These are phyloP conservation scores for Pipistrellus kuhlii DNA, from an alignment of 2,797 vertebrate genomes.

Conservation along the genomic window DNA sequence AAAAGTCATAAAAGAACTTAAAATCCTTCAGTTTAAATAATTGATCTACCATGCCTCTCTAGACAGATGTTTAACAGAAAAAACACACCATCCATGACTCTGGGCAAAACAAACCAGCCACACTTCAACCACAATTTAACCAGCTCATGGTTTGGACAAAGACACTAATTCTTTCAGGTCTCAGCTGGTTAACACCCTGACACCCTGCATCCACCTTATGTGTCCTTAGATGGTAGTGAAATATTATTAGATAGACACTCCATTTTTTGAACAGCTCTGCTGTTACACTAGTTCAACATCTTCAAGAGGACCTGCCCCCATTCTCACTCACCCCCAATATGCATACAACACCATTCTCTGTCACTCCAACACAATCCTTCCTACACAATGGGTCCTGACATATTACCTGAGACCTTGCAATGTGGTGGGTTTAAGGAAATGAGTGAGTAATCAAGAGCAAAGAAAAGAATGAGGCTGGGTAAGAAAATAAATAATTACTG, in stretches of 20 bases:
- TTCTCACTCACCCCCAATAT: neutral
- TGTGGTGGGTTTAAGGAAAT: neutral
- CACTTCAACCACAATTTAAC: neutral
- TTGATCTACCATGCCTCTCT: neutral
- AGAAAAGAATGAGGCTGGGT: neutral
- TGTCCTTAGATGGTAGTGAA: neutral
- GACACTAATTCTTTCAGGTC: neutral
- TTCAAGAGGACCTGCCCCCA: neutral
- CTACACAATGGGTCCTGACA: neutral
- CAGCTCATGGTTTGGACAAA: neutral
- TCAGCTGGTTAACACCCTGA: neutral
- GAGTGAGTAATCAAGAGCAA: neutral
- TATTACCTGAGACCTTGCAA: neutral
- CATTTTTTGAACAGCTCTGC: neutral
- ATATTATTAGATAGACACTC: neutral
- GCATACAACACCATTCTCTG: neutral
- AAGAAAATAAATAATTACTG: neutral
- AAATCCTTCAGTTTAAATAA: neutral
- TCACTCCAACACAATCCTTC: neutral
- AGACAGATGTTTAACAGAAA: slow-evolving; percentile 16
- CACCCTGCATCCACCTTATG: neutral
- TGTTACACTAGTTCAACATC: neutral
- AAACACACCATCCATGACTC: neutral
- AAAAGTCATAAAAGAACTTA: slow-evolving; percentile 5
- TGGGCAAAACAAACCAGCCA: neutral